These are phyloP conservation scores for Sphinx pinastri DNA, from an alignment of 2,888 invertebrate genomes.

Conservation along the genomic window DNA sequence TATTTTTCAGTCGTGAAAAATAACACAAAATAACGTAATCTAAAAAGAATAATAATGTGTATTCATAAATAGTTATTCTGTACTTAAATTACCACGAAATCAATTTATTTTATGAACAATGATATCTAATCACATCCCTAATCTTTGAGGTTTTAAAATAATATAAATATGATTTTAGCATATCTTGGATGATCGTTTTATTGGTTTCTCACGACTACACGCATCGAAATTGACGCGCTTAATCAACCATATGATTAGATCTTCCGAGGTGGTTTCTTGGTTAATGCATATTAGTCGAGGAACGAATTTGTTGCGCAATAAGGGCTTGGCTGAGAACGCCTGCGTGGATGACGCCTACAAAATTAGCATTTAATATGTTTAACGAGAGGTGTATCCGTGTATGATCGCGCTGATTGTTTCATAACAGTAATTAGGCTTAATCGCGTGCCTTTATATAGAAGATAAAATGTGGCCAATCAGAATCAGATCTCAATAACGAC, in stretches of 20 bases:
- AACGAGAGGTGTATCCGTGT: slow-evolving; percentile 54
- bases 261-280: slow-evolving; percentile 43
- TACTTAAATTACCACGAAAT: no score
- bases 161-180: not conserved
- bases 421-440: not conserved
- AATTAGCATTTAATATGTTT: slow-evolving; percentile 57
- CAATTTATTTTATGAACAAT: not conserved
- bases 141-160: not conserved
- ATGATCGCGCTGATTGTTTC: slow-evolving; percentile 37
- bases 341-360: slow-evolving; percentile 58
- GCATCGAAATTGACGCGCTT: slow-evolving; percentile 26
- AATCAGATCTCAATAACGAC: not conserved
- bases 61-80: no score
- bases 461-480: not conserved
- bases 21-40: no score
- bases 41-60: no score
- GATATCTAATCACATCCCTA: not conserved
- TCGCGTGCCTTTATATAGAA: not conserved
- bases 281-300: slow-evolving; percentile 49
- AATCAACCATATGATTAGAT: slow-evolving; percentile 41
- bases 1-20: no score
- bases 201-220: slow-evolving; percentile 25
- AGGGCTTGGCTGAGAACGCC: slow-evolving; percentile 57
- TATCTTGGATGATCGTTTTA: not conserved
- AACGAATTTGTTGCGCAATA: slow-evolving; percentile 60